A percentile compares a stretch with the other conserved stretches of the same genome.
Evolutionary conservation across 2,113 vertebrate genomes (phyloP).

Genomic region (Rana temporaria): DNA sequence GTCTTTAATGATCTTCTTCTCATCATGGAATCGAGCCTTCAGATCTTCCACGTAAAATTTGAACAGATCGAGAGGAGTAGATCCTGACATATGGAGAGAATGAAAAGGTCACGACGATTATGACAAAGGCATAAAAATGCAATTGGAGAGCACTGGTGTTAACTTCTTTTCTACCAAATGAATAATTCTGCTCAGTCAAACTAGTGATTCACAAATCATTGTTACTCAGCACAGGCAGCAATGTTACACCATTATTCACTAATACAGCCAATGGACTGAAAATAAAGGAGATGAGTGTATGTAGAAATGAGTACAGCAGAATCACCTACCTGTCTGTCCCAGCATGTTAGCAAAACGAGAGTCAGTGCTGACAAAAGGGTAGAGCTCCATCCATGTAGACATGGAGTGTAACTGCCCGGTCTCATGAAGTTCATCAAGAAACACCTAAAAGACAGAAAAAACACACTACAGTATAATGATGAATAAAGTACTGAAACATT

Average conservation of each 20-base stretch:
- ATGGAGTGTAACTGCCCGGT: slow-evolving; percentile 76
- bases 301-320: neutral
- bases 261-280: too few species aligned
- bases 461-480: too few species aligned
- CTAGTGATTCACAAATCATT: too few species aligned
- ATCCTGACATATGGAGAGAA: slow-evolving; percentile 61
- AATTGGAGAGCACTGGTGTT: too few species aligned
- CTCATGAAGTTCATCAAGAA: slow-evolving; percentile 77
- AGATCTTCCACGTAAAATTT: slow-evolving; percentile 78
- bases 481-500: too few species aligned
- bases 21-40: slow-evolving; percentile 77
- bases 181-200: too few species aligned
- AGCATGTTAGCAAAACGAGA: slow-evolving; percentile 76
- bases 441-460: slow-evolving; percentile 64
- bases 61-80: slow-evolving; percentile 75
- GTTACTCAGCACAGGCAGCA: too few species aligned
- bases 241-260: too few species aligned
- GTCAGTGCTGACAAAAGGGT: slow-evolving; percentile 75
- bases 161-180: too few species aligned
- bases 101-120: neutral
- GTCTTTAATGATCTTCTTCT: slow-evolving; percentile 79
- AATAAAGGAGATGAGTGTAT: too few species aligned
- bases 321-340: slow-evolving; percentile 78
- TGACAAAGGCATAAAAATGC: neutral
- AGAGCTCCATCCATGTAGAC: slow-evolving; percentile 79